A percentile compares a stretch with the other conserved stretches of the same genome.
phyloP scores from a whole-genome alignment of 2,113 vertebrate genomes.

The Callorhinus ursinus region DNA sequence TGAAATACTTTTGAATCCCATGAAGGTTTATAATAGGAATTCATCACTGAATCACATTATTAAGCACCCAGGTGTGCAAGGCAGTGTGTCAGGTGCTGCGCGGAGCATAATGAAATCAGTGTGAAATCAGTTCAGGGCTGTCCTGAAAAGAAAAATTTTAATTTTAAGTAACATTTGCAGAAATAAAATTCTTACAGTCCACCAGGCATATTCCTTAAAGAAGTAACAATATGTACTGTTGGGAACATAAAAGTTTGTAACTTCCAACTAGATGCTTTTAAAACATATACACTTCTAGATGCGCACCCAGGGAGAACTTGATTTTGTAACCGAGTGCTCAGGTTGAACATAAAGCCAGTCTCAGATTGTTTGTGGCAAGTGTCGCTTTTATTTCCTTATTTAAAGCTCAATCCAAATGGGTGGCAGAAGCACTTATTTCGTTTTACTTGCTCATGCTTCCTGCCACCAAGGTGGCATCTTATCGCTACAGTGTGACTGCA shows the following conservation, averaged over 20 bases:
- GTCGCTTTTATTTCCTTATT: background rate
- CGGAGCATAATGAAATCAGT: conserved; percentile 57
- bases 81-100: background rate
- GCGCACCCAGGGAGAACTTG: background rate
- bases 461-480: background rate
- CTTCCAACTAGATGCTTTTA: background rate
- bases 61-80: conserved; percentile 25
- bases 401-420: background rate
- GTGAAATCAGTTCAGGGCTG: conserved; percentile 26
- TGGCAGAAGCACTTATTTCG: background rate
- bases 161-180: conserved; percentile 47
- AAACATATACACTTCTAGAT: background rate
- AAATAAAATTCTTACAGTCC: background rate
- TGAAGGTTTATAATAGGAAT: conserved; percentile 56
- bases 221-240: background rate
- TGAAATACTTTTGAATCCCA: conserved; percentile 49
- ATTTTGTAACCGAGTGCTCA: background rate
- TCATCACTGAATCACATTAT: conserved; percentile 55
- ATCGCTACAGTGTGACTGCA: too few relatives aligned
- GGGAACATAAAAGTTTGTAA: background rate
- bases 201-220: background rate
- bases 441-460: background rate
- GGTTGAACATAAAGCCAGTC: background rate
- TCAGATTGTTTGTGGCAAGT: background rate
- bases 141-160: conserved; percentile 7